Conservation (phyloP, 2,888 invertebrate genomes). For the Nyleta sp. region DNA sequence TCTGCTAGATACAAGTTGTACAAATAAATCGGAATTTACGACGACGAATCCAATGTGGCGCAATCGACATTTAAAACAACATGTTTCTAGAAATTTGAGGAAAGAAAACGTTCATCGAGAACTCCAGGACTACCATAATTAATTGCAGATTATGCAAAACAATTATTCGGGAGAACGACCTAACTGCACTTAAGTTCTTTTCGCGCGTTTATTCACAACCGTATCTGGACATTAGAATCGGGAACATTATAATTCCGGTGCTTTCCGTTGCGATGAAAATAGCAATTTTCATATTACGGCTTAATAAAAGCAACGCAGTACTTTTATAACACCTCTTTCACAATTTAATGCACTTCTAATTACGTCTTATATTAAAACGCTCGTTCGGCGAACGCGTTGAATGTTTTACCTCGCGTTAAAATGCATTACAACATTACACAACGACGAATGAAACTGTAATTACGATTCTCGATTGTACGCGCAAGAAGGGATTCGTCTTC, state of each 20-base stretch:
- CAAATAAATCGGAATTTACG: too few species aligned
- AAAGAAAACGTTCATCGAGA: too few species aligned
- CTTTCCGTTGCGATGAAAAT: slow-evolving; percentile 22
- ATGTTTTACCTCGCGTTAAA: slow-evolving; percentile 44
- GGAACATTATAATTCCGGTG: slow-evolving; percentile 26
- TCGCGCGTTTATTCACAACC: background rate
- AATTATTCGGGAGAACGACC: too few species aligned
- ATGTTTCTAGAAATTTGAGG: too few species aligned
- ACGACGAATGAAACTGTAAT: slow-evolving; percentile 40
- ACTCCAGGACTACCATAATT: too few species aligned
- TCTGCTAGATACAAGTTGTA: too few species aligned
- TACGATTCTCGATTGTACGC: slow-evolving; percentile 35
- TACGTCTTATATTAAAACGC: slow-evolving; percentile 45
- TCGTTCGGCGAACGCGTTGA: slow-evolving; percentile 30
- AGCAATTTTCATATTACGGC: slow-evolving; percentile 41
- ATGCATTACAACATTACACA: slow-evolving; percentile 39
- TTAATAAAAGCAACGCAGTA: slow-evolving; percentile 38
- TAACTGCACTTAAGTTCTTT: too few species aligned
- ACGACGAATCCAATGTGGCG: too few species aligned
- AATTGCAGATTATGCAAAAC: too few species aligned
- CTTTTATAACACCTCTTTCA: slow-evolving; percentile 51
- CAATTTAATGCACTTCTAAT: slow-evolving; percentile 52
- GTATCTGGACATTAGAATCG: slow-evolving; percentile 14
- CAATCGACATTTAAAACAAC: too few species aligned
- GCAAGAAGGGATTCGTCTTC: slow-evolving; percentile 37